Base-by-base conservation (phyloP, 2,113 vertebrate species). In the Chiloscyllium plagiosum region DNA sequence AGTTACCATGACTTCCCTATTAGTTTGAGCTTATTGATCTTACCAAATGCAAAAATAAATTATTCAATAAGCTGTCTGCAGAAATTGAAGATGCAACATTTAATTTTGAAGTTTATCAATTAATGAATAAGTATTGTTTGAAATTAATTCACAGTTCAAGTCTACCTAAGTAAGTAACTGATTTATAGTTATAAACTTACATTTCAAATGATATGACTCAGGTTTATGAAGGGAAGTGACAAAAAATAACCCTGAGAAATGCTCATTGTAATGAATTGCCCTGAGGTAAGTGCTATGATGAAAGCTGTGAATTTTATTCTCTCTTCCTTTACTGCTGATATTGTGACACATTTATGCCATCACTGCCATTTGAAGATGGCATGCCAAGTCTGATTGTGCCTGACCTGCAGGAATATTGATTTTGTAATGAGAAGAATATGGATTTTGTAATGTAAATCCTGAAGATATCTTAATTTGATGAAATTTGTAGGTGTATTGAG, bases 361-460 rank as follows among this genome's bases (percentile, higher is more conserved):
- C 52, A 1, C 2, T 90, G 26, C 26, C 50, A 90, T 52, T 90
- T 10, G 3, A 61, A 90, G 26, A 29, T 90, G 12, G 26, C 26
- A 4, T 61, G 26, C 50, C 56, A 56, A 29, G 87, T 90, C 52
- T 5, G 0, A 61, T 56, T 33, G 2, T 4, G 50, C 29, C 61
- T 90, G 52, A 90, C 26, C 52, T 33, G 50, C 52, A 90, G 87
- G 24, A 90, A 61, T 56, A 90, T 61, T 61, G 50, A 90, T 90
- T 90, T 90, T 90, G 87, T 90, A 52, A 56, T 90, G 87, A 61
- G 52, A 90, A 90, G 87, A 90, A 90, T 61, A 29, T 90, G 87
- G 52, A 90, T 90, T 90, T 56, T 90, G 26, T 33, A 90, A 33
- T 12, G 12, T 90, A 17, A 90, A 56, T 90, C 87, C 52, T 33